phyloP scores from a whole-genome alignment of 2,888 invertebrate species.

The Crepidodera aurea region DNA sequence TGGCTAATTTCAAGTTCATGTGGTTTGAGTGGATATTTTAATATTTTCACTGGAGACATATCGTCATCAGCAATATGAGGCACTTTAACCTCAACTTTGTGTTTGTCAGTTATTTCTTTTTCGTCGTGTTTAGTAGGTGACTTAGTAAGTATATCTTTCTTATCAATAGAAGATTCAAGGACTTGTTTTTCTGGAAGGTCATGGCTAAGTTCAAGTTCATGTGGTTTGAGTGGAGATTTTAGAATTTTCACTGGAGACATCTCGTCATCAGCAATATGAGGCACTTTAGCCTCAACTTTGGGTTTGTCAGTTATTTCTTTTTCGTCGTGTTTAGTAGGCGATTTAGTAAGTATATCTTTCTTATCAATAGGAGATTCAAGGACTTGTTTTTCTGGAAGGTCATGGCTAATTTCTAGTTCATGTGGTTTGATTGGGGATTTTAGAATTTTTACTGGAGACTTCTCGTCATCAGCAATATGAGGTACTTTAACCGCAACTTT shows the following conservation, averaged over 20 bases:
- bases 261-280: neutral
- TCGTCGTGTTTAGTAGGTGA: too few species aligned
- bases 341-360: too few species aligned
- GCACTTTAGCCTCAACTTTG: too few species aligned
- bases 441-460: neutral
- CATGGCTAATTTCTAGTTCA: neutral
- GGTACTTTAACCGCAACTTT: neutral
- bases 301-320: too few species aligned
- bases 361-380: too few species aligned
- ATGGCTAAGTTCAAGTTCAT: neutral
- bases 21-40: neutral
- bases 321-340: neutral
- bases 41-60: neutral
- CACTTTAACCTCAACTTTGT: too few species aligned
- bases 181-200: neutral
- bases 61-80: neutral
- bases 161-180: neutral
- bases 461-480: neutral
- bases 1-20: neutral
- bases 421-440: neutral
- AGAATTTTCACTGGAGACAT: neutral
- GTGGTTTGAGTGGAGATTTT: neutral
- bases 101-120: too few species aligned
- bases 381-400: too few species aligned
- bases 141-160: too few species aligned